A percentile compares a stretch with the other conserved stretches of the same genome.
phyloP scores from a whole-genome alignment of 2,113 vertebrate species.

The Bungarus multicinctus region DNA sequence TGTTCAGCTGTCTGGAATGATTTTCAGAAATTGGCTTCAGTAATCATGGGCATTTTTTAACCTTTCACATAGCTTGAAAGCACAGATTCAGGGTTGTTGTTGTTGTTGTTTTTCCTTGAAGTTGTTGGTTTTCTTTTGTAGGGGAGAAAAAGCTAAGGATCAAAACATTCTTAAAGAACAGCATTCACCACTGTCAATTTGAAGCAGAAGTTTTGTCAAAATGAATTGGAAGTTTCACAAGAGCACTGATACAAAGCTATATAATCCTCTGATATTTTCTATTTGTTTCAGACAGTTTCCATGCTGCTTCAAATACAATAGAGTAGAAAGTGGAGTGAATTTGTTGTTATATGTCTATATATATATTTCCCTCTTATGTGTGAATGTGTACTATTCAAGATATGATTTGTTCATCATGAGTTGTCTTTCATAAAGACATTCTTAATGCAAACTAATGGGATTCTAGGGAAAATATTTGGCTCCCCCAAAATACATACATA shows the following conservation, averaged over 20 bases:
- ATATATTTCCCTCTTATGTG: background rate
- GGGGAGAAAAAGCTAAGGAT: background rate
- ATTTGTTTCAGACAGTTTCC: background rate
- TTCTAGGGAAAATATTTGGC: background rate
- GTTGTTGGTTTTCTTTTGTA: background rate
- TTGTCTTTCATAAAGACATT: background rate
- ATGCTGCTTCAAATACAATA: background rate
- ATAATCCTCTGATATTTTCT: background rate
- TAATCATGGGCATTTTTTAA: constrained; percentile 11
- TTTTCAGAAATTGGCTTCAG: constrained; percentile 45
- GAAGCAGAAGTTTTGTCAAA: background rate
- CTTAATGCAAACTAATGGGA: background rate
- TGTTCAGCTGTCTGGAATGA: constrained; percentile 40
- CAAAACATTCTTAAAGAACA: background rate
- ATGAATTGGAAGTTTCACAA: background rate
- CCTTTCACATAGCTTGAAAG: constrained; percentile 21
- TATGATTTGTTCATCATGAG: background rate
- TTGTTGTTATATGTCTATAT: too few relatives aligned
- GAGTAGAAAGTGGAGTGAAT: background rate
- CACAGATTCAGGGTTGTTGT: background rate
- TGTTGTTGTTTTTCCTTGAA: background rate
- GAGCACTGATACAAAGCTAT: background rate
- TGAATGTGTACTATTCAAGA: background rate
- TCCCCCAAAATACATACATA: background rate
- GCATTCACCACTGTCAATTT: background rate